Base-by-base conservation (phyloP, 2,797 vertebrate genomes). In the Phaenicophaeus curvirostris region DNA sequence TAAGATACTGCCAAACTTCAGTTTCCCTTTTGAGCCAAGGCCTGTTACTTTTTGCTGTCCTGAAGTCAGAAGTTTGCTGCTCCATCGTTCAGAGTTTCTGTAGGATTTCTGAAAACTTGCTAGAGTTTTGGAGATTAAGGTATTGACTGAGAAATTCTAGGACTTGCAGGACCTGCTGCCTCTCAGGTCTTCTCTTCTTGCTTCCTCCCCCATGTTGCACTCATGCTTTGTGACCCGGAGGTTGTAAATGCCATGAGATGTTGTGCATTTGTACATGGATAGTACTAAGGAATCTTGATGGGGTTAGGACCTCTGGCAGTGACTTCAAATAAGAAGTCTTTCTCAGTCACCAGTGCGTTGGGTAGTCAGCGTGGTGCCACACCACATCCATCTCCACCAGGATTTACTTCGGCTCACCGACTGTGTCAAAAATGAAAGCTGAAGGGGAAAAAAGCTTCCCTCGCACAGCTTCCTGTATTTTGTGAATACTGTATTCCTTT, bases 401-500 rank as follows among this genome's bases (percentile, higher is more conserved):
- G 59, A 54, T 91, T 91, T 50, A 42, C 78, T 92, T 95, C 37
- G 68, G 65, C 66, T 48, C 75, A 30, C 53, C 61, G 58, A 58
- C 35, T 50, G n/a, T 50, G 42, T 87, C 31, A 78, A 72, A 91
- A 89, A 68, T 63, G 33, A 77, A 39, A 89, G 44, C 85, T 86
- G 74, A n/a, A 69, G 28, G 30, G 17, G 8, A 2, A 9, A 53
- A 82, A 89, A 61, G 42, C 48, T 92, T 85, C 28, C 12, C 59
- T 93, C 2, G 8, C 48, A 12, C 15, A 62, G 35, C 66, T 92
- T 95, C 90, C 89, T 96, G 61, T 31, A 31, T 91, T 85, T 78
- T 57, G 33, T 90, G 81, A 95, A 88, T 89, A 73, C 79, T 87
- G 59, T 59, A 41, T 85, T 94, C 75, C 86, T 87, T 95, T 93